Conservation (phyloP, 2,113 vertebrate species). For the Pelecanoides urinatrix region DNA sequence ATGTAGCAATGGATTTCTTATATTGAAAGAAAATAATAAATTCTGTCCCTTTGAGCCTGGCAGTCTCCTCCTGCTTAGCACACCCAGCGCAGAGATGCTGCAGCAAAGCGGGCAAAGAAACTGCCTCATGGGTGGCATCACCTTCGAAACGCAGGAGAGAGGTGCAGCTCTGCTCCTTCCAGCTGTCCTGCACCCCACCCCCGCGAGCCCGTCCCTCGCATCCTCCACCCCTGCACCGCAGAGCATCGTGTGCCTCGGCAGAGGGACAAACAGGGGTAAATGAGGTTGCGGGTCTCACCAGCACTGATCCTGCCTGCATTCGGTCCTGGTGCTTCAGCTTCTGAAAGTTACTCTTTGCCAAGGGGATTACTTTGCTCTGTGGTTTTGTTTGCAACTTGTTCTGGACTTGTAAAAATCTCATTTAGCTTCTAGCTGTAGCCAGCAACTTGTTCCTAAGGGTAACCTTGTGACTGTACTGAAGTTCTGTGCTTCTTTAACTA, state of each 20-base stretch:
- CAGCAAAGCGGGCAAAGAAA: background rate
- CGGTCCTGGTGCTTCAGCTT: background rate
- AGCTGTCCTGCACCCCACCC: background rate
- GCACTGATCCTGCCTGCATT: background rate
- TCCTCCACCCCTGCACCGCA: background rate
- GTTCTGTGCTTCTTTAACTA: background rate
- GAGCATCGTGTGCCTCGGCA: background rate
- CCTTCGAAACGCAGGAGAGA: background rate
- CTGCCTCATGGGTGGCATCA: background rate
- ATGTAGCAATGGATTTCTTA: background rate
- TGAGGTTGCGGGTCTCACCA: background rate
- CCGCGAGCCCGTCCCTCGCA: background rate
- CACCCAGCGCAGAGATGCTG: background rate
- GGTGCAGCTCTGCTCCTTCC: background rate
- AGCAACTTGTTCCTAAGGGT: background rate
- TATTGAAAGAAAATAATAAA: background rate
- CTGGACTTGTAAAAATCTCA: background rate
- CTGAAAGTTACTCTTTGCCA: background rate
- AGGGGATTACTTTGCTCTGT: background rate
- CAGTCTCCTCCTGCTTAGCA: background rate
- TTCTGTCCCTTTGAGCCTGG: background rate
- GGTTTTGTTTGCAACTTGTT: background rate
- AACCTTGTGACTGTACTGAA: background rate
- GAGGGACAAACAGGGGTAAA: background rate
- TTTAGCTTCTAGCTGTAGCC: background rate